Evolutionary conservation across 2,888 invertebrate genomes (phyloP), one percentile per base, ranked within the genome.

Genomic region (Galerucella calmariensis): DNA sequence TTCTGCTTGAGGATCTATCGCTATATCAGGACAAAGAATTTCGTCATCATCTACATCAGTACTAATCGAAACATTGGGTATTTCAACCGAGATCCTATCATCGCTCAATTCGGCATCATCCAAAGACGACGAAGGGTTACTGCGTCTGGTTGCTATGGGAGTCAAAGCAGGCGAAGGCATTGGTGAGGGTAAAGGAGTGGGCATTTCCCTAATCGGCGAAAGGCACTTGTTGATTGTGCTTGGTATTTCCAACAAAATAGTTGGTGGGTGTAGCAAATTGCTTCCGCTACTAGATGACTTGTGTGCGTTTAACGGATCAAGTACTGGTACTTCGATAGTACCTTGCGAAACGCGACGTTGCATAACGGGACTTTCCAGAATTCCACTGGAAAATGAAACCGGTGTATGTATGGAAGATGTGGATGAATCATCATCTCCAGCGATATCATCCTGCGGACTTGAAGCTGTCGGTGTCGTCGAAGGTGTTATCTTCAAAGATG

Each of bases 151-250:
- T 16, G 61, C 4, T 24, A 93, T 88, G 0, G 94, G 94, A 0
- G 93, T 93, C 14, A 93, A 90, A 16, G 92, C 89, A 4, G 93
- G 93, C 14, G 92, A 92, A 14, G 93, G 93, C 69, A 92, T 89
- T 6, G 93, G 93, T 5, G 94, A 94, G 16, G 94, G 94, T 44
- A 93, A 88, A 27, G 94, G 94, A 0, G 94, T 94, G 3, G 94
- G 94, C 80, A 94, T 89, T 86, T 94, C 94, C 79, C 93, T 89
- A 79, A 95, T 95, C 0, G 94, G 94, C 68, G 94, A 94, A 79
- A 95, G 90, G 88, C 94, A 94, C 87, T 93, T 93, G 84, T 92
- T 93, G 82, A 92, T 92, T 83, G 90, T 88, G 85, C 91, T 92
- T 58, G 94, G 94, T 81, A 94, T 93, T 89, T 95, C 94, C 71